Conservation (phyloP, 2,888 invertebrate genomes). For the Antheraea yamamai region DNA sequence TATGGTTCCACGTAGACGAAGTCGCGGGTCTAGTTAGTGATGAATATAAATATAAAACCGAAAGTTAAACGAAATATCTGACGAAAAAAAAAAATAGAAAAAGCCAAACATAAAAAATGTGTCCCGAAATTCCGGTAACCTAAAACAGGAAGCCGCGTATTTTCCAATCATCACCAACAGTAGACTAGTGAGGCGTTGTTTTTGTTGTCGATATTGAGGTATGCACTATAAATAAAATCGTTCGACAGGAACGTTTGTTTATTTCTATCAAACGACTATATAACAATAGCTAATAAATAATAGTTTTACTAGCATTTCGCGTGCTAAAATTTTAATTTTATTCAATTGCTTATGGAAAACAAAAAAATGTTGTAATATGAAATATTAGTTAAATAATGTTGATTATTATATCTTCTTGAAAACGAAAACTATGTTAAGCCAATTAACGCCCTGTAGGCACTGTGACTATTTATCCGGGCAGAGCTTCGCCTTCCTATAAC, state of each 20-base stretch:
- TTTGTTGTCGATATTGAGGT: slow-evolving; percentile 25
- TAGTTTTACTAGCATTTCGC: too few relatives aligned
- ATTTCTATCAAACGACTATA: neutral
- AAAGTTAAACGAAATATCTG: neutral
- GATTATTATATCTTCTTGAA: too few relatives aligned
- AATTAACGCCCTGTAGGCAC: too few relatives aligned
- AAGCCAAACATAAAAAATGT: slow-evolving; percentile 19
- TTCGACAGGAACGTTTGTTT: neutral
- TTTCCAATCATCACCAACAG: slow-evolving; percentile 40
- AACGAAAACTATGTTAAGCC: too few relatives aligned
- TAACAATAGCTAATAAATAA: too few relatives aligned
- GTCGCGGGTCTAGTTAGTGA: too few relatives aligned
- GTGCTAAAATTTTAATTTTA: neutral
- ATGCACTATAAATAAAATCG: slow-evolving; percentile 12
- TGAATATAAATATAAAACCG: neutral
- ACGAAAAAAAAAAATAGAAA: neutral
- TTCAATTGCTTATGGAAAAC: neutral
- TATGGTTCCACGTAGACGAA: too few relatives aligned
- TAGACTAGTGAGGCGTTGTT: slow-evolving; percentile 29
- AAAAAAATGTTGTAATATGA: too few relatives aligned
- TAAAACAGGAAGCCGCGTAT: slow-evolving; percentile 41
- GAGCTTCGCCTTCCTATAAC: too few relatives aligned
- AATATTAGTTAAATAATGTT: too few relatives aligned
- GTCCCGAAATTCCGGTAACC: slow-evolving; percentile 26
- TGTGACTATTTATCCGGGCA: too few relatives aligned